These are phyloP conservation scores for Peromyscus melanophrys DNA, from an alignment of 2,797 vertebrate genomes.

Conservation along the genomic window DNA sequence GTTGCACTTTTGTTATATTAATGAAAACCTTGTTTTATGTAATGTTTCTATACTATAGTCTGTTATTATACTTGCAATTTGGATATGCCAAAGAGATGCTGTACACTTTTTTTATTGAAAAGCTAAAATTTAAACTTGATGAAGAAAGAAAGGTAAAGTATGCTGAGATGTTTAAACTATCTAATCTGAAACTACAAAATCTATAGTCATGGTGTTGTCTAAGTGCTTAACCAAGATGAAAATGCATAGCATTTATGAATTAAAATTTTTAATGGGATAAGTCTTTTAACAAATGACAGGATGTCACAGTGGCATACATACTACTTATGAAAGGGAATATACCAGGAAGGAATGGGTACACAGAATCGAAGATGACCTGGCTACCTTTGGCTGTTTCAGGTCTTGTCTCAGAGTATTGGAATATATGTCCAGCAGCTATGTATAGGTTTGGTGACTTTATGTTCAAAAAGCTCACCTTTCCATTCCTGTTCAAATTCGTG, in stretches of 20 bases:
- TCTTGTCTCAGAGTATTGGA: background rate
- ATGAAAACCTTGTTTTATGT: background rate
- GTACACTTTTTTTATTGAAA: background rate
- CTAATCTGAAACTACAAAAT: background rate
- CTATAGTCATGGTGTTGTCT: background rate
- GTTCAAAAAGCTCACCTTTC: background rate
- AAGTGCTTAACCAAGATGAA: background rate
- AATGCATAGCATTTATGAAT: background rate
- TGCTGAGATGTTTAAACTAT: background rate
- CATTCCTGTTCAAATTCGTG: background rate
- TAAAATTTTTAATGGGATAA: background rate
- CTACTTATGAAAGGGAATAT: too few relatives aligned
- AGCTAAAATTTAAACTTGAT: background rate
- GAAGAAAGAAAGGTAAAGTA: background rate
- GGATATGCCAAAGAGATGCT: background rate
- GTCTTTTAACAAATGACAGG: background rate
- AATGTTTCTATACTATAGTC: background rate
- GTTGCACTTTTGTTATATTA: too few relatives aligned
- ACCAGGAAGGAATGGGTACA: background rate
- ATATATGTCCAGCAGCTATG: background rate
- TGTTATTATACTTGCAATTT: background rate
- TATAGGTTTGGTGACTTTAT: background rate
- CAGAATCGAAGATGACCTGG: rapidly evolving
- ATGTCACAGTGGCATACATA: too few relatives aligned
- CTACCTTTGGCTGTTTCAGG: background rate